Conservation (phyloP, 1,140 invertebrate species). For the Drosophila cardini region DNA sequence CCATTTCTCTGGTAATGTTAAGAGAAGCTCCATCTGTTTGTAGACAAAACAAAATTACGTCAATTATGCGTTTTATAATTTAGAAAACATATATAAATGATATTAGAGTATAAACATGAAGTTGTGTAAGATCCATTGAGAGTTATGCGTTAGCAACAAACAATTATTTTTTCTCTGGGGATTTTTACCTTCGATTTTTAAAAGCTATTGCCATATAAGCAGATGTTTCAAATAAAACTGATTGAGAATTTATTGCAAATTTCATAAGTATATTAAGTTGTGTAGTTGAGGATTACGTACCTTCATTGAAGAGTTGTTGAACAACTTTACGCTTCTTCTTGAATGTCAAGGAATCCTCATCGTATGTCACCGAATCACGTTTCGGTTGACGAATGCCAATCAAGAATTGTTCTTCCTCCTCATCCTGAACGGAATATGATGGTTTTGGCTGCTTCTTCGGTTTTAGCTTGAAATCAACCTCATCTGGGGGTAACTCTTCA, state of each 20-base stretch:
- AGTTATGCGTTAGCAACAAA: constrained; percentile 73
- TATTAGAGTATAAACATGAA: constrained; percentile 13
- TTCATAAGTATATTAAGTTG: constrained; percentile 29
- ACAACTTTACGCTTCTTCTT: constrained; percentile 88
- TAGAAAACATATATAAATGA: not conserved
- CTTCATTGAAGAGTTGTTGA: constrained; percentile 86
- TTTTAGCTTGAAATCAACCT: constrained; percentile 86
- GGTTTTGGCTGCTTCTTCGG: constrained; percentile 84
- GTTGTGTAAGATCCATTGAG: constrained; percentile 37
- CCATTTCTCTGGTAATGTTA: constrained; percentile 80
- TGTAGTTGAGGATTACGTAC: constrained; percentile 82
- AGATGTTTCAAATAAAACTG: constrained; percentile 42
- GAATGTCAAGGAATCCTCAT: constrained; percentile 85
- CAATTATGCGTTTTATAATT: not conserved
- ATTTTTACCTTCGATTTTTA: constrained; percentile 70
- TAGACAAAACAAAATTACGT: constrained; percentile 1
- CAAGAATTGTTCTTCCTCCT: constrained; percentile 87
- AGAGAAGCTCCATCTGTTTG: constrained; percentile 76
- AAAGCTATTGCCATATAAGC: constrained; percentile 84
- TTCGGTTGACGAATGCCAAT: constrained; percentile 85
- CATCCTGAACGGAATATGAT: constrained; percentile 77
- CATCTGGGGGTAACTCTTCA: constrained; percentile 85
- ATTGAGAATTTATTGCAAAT: constrained; percentile 54
- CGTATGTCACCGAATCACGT: constrained; percentile 84
- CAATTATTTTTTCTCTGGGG: constrained; percentile 55